Evolutionary conservation across 2,113 vertebrate genomes (phyloP).

Genomic region (Brachypodius melanocephalos): DNA sequence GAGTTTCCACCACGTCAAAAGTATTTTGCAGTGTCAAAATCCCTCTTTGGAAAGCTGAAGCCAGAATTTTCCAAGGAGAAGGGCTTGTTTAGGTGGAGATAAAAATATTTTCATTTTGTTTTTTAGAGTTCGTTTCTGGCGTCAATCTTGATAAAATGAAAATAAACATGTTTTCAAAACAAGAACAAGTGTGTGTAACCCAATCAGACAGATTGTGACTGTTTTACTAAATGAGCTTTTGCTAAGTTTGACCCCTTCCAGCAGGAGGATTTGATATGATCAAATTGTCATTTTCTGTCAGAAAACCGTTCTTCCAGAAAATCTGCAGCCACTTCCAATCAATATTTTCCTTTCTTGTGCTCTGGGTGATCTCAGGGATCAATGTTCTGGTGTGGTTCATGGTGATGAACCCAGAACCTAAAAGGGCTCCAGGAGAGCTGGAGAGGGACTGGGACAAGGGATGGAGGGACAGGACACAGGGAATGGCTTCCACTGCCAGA

Average conservation of each 20-base stretch:
- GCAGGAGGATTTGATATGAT: neutral
- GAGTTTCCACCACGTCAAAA: neutral
- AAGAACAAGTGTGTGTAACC: neutral
- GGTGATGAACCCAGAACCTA: neutral
- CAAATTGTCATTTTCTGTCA: neutral
- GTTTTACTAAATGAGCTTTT: neutral
- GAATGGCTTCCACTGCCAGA: neutral
- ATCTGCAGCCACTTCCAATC: neutral
- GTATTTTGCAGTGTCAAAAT: neutral
- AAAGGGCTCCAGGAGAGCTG: neutral
- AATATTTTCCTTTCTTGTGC: neutral
- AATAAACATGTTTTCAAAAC: neutral
- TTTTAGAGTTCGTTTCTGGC: neutral
- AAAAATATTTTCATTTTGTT: neutral
- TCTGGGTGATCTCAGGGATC: neutral
- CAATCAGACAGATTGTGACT: neutral
- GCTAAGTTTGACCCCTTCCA: neutral
- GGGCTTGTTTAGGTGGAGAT: neutral
- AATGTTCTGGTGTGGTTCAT: neutral
- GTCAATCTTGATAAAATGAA: neutral
- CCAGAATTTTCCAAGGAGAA: neutral
- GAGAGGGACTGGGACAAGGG: neutral
- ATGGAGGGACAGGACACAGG: neutral
- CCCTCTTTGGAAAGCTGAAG: neutral
- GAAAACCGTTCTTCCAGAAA: constrained; percentile 4